Percentiles rank a stretch among this genome's conserved stretches.
These are phyloP conservation scores for Phoenoteleia sp. DNA, from an alignment of 2,888 invertebrate genomes.

Conservation along the genomic window DNA sequence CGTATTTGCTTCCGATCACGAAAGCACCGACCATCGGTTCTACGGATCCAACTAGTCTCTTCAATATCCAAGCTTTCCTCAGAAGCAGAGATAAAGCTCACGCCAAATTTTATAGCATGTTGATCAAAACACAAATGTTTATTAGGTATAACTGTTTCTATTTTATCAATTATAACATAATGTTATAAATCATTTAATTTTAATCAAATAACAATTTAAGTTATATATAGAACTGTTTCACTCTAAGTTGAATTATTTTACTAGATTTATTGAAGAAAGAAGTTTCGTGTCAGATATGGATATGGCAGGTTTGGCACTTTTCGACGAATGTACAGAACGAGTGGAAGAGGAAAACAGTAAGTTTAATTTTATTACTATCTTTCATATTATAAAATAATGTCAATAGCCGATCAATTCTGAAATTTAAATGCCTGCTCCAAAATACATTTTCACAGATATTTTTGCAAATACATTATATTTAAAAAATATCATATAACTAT, in stretches of 20 bases:
- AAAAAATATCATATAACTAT: too few relatives aligned
- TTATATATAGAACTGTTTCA: too few relatives aligned
- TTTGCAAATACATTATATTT: too few relatives aligned
- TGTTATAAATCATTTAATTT: neutral
- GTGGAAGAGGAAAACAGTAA: constrained; percentile 87
- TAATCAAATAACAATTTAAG: neutral
- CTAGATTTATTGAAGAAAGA: constrained; percentile 98
- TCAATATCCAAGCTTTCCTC: constrained; percentile 96
- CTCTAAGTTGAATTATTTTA: constrained; percentile 20
- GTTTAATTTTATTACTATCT: too few relatives aligned
- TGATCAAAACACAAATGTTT: constrained; percentile 99
- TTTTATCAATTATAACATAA: neutral
- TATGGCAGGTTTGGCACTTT: constrained; percentile 96
- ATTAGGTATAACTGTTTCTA: constrained; percentile 87
- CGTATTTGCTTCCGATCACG: constrained; percentile 96
- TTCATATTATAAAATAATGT: too few relatives aligned
- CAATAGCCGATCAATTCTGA: too few relatives aligned
- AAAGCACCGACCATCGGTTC: constrained; percentile 97
- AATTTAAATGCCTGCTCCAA: too few relatives aligned
- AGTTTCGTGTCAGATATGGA: constrained; percentile 99
- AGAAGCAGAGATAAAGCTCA: constrained; percentile 96
- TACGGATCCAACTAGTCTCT: constrained; percentile 97
- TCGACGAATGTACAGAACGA: constrained; percentile 98
- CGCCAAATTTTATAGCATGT: constrained; percentile 95
- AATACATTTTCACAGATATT: too few relatives aligned